phyloP scores from a whole-genome alignment of 2,113 vertebrate genomes.

The Scophthalmus maximus region DNA sequence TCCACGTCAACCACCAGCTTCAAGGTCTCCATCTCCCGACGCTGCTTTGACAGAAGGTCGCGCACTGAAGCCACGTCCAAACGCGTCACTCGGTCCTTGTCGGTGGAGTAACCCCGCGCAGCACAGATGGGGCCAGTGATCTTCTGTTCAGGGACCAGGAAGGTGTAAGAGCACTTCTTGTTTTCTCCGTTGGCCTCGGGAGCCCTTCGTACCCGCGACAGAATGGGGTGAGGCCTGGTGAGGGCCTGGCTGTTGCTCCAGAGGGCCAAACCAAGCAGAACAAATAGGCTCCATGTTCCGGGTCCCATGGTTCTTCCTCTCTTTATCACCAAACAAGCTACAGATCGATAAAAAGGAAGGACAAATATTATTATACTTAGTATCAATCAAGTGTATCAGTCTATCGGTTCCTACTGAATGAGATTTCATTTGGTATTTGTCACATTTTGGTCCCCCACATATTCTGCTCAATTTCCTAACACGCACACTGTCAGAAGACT shows the following conservation, averaged over 20 bases:
- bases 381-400: too few species aligned
- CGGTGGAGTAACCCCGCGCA: constrained; percentile 81
- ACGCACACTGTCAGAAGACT: background rate
- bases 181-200: constrained; percentile 79
- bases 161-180: constrained; percentile 95
- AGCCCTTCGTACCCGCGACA: constrained; percentile 84
- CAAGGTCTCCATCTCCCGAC: constrained; percentile 92
- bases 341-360: constrained; percentile 50
- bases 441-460: too few species aligned
- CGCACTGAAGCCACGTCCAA: constrained; percentile 93
- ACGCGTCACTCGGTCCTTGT: constrained; percentile 90
- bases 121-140: constrained; percentile 98
- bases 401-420: too few species aligned
- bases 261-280: constrained; percentile 67
- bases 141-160: constrained; percentile 97
- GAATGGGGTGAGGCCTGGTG: constrained; percentile 60
- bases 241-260: constrained; percentile 65
- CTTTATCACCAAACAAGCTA: constrained; percentile 45
- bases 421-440: too few species aligned
- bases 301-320: constrained; percentile 67
- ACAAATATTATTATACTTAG: background rate
- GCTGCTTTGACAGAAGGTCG: constrained; percentile 93
- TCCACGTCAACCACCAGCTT: constrained; percentile 96
- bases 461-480: background rate
- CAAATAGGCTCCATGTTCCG: constrained; percentile 69